Evolutionary conservation across 2,113 vertebrate genomes (phyloP).

Genomic region (Myiopsitta monachus): DNA sequence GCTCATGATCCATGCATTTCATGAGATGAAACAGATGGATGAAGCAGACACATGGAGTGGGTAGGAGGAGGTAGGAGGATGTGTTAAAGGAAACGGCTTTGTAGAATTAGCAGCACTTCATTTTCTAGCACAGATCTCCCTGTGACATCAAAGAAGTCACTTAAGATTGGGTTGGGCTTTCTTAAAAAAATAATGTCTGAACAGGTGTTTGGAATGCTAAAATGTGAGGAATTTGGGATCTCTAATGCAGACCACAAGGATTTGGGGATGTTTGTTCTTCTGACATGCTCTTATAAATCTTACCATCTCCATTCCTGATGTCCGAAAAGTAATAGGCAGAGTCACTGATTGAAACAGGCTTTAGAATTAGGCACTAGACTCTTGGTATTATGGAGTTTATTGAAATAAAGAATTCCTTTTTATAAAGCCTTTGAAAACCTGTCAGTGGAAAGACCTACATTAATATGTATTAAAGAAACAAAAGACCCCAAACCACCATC

Average conservation of each 20-base stretch:
- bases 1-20: conserved; percentile 50
- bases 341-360: neutral
- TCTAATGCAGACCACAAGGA: neutral
- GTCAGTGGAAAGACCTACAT: neutral
- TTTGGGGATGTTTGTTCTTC: neutral
- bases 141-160: neutral
- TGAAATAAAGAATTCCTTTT: neutral
- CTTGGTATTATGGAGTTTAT: neutral
- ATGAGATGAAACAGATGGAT: conserved; percentile 61
- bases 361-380: neutral
- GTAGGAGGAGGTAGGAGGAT: conserved; percentile 35
- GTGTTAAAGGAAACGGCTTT: conserved; percentile 51
- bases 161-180: neutral
- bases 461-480: neutral
- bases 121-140: conserved; percentile 27
- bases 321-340: neutral
- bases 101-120: conserved; percentile 17
- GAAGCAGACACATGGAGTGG: conserved; percentile 18
- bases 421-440: neutral
- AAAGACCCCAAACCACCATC: neutral
- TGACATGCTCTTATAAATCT: neutral
- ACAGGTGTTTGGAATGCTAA: neutral
- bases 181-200: neutral
- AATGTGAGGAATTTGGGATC: neutral
- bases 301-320: neutral